These are phyloP conservation scores for Archivesica marissinica DNA, from an alignment of 1,140 invertebrate genomes.

Conservation along the genomic window DNA sequence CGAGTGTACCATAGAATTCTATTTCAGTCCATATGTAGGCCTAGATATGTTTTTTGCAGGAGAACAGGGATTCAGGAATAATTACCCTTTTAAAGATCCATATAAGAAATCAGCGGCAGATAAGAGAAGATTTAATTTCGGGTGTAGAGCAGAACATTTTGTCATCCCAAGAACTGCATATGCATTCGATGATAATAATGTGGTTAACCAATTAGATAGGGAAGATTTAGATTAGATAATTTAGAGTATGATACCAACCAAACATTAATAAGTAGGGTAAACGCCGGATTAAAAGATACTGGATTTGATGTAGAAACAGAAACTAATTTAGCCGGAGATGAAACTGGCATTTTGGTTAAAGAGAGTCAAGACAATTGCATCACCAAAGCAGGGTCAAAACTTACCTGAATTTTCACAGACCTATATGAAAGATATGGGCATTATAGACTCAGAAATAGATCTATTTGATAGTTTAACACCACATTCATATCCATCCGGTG, in stretches of 20 bases:
- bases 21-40: not conserved
- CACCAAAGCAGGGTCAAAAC: not conserved
- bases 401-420: not conserved
- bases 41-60: not conserved
- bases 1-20: not conserved
- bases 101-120: not conserved
- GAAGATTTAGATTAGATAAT: not conserved
- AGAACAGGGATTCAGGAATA: not conserved
- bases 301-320: not conserved
- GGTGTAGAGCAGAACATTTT: not conserved
- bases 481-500: not conserved
- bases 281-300: not conserved
- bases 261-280: not conserved
- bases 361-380: not conserved
- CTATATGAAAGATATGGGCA: not conserved
- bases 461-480: not conserved
- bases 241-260: not conserved
- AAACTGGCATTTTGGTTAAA: not conserved
- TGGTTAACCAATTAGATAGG: not conserved
- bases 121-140: not conserved
- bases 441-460: not conserved
- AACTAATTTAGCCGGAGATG: not conserved
- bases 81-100: not conserved
- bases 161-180: not conserved
- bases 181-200: not conserved